Conservation (phyloP, 37 sponge, comb jelly and placozoan species). For the Amphimedon queenslandica region DNA sequence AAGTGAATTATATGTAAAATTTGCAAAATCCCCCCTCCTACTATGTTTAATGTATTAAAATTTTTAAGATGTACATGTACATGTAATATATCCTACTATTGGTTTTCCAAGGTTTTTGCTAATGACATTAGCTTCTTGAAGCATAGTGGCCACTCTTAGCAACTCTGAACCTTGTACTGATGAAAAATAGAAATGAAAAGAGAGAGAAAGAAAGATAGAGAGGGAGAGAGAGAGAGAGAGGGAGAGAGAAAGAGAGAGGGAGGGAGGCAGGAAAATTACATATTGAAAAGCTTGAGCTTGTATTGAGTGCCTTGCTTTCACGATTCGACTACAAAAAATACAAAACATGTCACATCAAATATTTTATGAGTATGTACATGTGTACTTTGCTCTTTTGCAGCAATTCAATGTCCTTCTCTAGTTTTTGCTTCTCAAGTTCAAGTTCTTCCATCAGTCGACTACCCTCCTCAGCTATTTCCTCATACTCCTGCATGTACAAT, state of each 20-base stretch:
- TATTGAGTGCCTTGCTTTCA: too few relatives aligned
- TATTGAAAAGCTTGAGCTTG: background rate
- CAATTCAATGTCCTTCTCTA: slow-evolving; percentile 40
- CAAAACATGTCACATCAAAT: too few relatives aligned
- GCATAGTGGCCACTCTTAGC: slow-evolving; percentile 58
- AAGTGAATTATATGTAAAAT: too few relatives aligned
- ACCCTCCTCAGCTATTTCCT: slow-evolving; percentile 48
- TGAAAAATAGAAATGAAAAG: background rate
- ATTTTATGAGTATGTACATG: background rate
- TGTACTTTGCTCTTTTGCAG: slow-evolving; percentile 12
- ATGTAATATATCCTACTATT: slow-evolving; percentile 23
- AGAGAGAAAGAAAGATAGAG: background rate
- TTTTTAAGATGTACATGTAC: background rate
- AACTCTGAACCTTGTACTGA: slow-evolving; percentile 56
- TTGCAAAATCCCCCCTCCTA: background rate
- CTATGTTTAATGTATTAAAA: background rate
- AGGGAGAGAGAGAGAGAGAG: too few relatives aligned
- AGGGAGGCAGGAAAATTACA: background rate
- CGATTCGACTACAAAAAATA: too few relatives aligned
- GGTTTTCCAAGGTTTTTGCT: slow-evolving; percentile 53
- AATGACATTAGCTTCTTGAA: slow-evolving; percentile 79
- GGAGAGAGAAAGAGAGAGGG: too few relatives aligned
- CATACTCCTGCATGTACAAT: slow-evolving; percentile 34
- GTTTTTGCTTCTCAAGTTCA: slow-evolving; percentile 67
- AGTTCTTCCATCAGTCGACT: slow-evolving; percentile 60